Base-by-base conservation (phyloP, 2,797 vertebrate species). In the Gambusia yucatana region DNA sequence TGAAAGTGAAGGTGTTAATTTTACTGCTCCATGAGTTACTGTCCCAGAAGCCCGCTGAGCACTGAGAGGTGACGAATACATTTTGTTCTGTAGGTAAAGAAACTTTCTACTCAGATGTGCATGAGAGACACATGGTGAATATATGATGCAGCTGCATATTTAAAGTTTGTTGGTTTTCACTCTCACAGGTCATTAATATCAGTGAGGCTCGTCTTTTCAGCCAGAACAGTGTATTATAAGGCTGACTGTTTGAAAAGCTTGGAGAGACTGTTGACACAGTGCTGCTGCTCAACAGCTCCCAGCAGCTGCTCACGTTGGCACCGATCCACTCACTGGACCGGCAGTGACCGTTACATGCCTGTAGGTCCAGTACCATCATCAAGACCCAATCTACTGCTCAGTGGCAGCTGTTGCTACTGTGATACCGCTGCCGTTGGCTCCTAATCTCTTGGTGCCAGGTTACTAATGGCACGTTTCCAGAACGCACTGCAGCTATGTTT, bases 231-330 rank as follows among this genome's bases (percentile, higher is more conserved):
- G 47, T 72, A 85, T 91, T 90, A 82, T 83, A 77, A 69, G 82
- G 80, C 28, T 84, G 86, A 92, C 85, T 73, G 82, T 73, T 78
- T n/a, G 78, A 78, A 33, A 84, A 76, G 75, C 75, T 61, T 73
- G 76, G 85, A 88, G 89, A 89, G 84, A 86, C 87, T 79, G 86
- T 30, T 80, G 84, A 70, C 6, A n/a, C 73, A 1, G 39, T 39
- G 82, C 72, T 65, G 80, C 41, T 72, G 75, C 80, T 81, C 74
- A 75, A 79, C 77, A 30, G 75, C 81, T 82, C 79, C 82, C 79
- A 86, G 84, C 92, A 93, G 92, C 91, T 94, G 92, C 84, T 89
- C 55, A 11, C 14, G 28, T 85, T 92, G 93, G 90, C 88, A n/a
- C 33, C 2, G 0, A 57, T 90, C 91, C 91, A 89, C 76, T 82